A percentile compares a stretch with the other conserved stretches of the same genome.
These are phyloP conservation scores for Psittacula cyanocephala DNA, from an alignment of 2,113 vertebrate species.

Conservation along the genomic window DNA sequence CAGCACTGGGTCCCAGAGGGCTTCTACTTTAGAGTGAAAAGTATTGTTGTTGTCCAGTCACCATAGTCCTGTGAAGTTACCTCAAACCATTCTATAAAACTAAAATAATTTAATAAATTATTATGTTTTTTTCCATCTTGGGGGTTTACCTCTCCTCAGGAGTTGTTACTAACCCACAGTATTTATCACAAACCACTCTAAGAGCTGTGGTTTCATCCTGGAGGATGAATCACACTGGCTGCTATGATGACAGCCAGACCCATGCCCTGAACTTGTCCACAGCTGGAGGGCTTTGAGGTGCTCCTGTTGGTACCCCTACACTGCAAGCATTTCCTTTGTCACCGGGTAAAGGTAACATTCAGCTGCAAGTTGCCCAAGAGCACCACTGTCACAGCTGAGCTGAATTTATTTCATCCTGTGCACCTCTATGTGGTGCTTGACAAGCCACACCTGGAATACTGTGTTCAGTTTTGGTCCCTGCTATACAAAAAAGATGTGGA, in stretches of 20 bases:
- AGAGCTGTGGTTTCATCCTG: background rate
- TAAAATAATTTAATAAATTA: slow-evolving; percentile 28
- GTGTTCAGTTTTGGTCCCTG: background rate
- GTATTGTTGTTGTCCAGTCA: background rate
- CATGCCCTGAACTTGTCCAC: fast-evolving
- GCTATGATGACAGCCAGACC: fast-evolving
- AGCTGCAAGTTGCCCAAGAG: background rate
- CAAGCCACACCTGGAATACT: background rate
- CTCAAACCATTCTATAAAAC: background rate
- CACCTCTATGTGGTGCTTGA: background rate
- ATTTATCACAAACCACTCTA: background rate
- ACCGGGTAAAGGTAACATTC: background rate
- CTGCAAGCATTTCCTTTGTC: background rate
- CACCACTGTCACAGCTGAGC: background rate
- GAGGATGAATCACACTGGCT: background rate
- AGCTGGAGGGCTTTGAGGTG: background rate
- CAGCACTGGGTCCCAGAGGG: background rate
- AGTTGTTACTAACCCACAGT: background rate
- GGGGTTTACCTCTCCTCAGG: background rate
- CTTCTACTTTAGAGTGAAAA: background rate
- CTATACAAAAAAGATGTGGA: background rate
- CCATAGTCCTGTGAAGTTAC: background rate
- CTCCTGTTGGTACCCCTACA: fast-evolving
- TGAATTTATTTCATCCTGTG: background rate
- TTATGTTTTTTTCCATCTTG: background rate